Evolutionary conservation across 2,797 vertebrate species (phyloP).

Genomic region (Cygnus olor): DNA sequence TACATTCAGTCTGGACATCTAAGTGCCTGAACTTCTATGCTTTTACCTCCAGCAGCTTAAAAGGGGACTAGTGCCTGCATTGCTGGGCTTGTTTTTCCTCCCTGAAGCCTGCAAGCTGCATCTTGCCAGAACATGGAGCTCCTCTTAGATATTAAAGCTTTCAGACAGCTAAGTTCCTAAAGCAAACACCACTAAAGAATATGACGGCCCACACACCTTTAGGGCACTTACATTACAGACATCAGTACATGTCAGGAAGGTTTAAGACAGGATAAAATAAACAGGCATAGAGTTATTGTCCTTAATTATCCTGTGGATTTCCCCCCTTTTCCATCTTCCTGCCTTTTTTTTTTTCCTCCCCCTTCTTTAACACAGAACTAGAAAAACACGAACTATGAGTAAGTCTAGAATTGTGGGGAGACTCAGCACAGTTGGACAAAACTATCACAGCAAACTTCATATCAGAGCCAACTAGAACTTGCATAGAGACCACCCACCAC

Average conservation of each 20-base stretch:
- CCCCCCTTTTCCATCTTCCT: slow-evolving; percentile 39
- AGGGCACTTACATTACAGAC: slow-evolving; percentile 77
- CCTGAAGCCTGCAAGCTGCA: slow-evolving; percentile 64
- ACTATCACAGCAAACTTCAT: neutral
- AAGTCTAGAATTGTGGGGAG: neutral
- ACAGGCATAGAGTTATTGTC: slow-evolving; percentile 65
- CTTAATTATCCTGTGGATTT: slow-evolving; percentile 65
- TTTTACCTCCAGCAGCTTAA: slow-evolving; percentile 68
- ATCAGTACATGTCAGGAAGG: slow-evolving; percentile 78
- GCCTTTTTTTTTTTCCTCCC: neutral
- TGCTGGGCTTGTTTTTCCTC: slow-evolving; percentile 58
- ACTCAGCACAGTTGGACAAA: neutral
- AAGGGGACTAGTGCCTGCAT: slow-evolving; percentile 47
- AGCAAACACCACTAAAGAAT: slow-evolving; percentile 76
- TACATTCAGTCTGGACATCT: slow-evolving; percentile 32
- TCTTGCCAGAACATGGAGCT: slow-evolving; percentile 75
- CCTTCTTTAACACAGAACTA: neutral
- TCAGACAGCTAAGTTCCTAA: slow-evolving; percentile 80
- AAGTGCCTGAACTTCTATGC: slow-evolving; percentile 30
- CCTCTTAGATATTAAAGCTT: slow-evolving; percentile 73
- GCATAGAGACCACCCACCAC: slow-evolving; percentile 33
- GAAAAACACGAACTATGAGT: slow-evolving; percentile 17
- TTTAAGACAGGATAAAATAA: slow-evolving; percentile 79
- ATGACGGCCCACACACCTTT: slow-evolving; percentile 81
- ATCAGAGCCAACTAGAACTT: neutral